A percentile compares a stretch with the other conserved stretches of the same genome.
Evolutionary conservation across 1,140 invertebrate species (phyloP).

Genomic region (Ylistrum balloti): DNA sequence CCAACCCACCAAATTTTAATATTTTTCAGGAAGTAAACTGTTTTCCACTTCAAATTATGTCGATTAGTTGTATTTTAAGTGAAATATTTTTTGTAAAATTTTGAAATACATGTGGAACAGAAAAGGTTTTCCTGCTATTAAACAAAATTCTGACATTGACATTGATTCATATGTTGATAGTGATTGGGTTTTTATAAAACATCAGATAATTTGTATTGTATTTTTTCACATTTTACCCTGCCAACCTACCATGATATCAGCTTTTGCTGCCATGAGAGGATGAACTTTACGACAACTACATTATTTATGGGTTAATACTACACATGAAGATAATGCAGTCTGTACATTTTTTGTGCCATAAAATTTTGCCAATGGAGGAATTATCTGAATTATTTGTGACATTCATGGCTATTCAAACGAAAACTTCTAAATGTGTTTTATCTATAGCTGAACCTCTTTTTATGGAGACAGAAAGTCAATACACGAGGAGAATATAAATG

Average conservation of each 20-base stretch:
- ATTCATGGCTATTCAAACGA: constrained; percentile 39
- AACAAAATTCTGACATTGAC: neutral
- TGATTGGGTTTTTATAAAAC: neutral
- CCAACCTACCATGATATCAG: neutral
- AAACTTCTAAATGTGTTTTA: constrained; percentile 40
- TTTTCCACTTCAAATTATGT: no score
- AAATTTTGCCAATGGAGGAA: constrained; percentile 38
- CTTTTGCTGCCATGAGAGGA: constrained; percentile 10
- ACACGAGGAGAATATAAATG: neutral
- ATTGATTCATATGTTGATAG: neutral
- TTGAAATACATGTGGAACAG: neutral
- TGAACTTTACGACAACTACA: constrained; percentile 18
- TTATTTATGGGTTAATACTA: constrained; percentile 25
- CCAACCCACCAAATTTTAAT: neutral
- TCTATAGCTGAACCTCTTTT: constrained; percentile 8
- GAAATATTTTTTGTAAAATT: neutral
- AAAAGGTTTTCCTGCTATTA: neutral
- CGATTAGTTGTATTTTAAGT: no score
- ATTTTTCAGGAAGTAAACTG: no score
- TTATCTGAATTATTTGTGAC: constrained; percentile 29
- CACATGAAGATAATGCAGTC: constrained; percentile 26
- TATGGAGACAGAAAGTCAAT: constrained; percentile 38
- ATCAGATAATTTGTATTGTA: constrained; percentile 1
- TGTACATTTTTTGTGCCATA: constrained; percentile 23
- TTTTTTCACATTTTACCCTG: neutral